Percentiles rank a stretch among this genome's conserved stretches.
These are phyloP conservation scores for Leguminivora glycinivorella DNA, from an alignment of 1,140 invertebrate genomes.

Conservation along the genomic window DNA sequence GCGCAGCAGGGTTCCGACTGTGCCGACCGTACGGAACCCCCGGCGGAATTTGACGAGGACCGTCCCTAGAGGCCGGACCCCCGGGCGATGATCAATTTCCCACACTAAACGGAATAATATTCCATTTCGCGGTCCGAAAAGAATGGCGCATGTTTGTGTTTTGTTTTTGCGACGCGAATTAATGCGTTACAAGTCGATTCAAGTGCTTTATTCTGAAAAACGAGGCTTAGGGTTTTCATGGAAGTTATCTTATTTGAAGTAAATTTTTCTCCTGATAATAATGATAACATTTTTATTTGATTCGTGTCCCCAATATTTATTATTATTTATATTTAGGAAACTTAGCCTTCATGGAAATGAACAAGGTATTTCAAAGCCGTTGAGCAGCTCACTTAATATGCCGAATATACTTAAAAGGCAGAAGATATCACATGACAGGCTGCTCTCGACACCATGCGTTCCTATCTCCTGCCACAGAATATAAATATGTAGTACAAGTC, in stretches of 20 bases:
- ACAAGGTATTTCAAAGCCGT: no score
- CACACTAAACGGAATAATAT: slow-evolving; percentile 56
- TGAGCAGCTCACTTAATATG: background rate
- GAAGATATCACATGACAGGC: background rate
- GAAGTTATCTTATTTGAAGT: no score
- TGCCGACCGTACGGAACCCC: slow-evolving; percentile 35
- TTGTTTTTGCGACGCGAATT: background rate
- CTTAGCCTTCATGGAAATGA: no score
- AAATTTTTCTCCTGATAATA: no score
- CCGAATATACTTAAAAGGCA: background rate
- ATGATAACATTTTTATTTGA: no score
- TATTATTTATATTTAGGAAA: no score
- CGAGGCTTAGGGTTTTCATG: background rate
- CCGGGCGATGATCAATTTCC: slow-evolving; percentile 56
- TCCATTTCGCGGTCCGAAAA: slow-evolving; percentile 32
- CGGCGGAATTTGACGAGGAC: slow-evolving; percentile 53
- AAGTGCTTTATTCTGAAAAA: background rate
- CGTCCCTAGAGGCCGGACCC: slow-evolving; percentile 42
- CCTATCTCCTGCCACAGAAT: background rate
- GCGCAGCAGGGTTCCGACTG: slow-evolving; percentile 40
- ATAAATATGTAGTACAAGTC: no score
- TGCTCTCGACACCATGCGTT: background rate
- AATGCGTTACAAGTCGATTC: slow-evolving; percentile 3
- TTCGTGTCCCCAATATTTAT: no score
- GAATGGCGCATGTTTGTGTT: slow-evolving; percentile 22